Base-by-base conservation (phyloP, 2,797 vertebrate genomes). In the Thalassophryne amazonica region DNA sequence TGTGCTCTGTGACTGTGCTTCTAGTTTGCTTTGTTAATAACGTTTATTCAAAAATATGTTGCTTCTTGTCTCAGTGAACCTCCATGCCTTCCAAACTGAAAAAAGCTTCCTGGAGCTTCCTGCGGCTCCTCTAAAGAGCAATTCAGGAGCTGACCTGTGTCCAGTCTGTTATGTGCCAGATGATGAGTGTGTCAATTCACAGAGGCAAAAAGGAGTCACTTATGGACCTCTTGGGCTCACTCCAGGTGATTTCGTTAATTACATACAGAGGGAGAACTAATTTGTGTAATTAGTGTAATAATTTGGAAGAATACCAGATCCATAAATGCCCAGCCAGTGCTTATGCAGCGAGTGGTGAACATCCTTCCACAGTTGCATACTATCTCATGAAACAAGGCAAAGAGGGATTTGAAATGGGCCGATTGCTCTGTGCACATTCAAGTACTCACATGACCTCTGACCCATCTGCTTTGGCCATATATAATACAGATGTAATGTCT, bases 221-320 rank as follows among this genome's bases (percentile, higher is more conserved):
- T 25, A 31, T 40, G 10, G 7, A 49, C 28, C 10, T 42, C 42
- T 38, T 27, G 15, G 33, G 12, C 31, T 57, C 11, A 51, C 3
- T 32, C 30, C 21, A 31, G 24, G 45, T 31, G 27, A 54, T 51
- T 51, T 29, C 10, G 14, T 21, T 73, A 32, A 71, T 69, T 69
- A 21, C 30, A 35, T 47, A 49, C 7, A 50, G 33, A 38, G 8
- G 9, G 29, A 7, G 12, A 58, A 45, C 19, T 43, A 58, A 74
- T 73, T 54, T 66, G 45, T 38, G 22, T 48, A 58, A 66, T 60
- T 42, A 41, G n/a, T n/a, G n/a, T n/a, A n/a, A n/a, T n/a, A n/a
- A n/a, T 24, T 15, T 7, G 19, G 22, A 34, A 63, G 30, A 66
- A 63, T 42, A 43, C 55, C 7, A 63, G 60, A 57, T 55, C 30